Evolutionary conservation across 1,140 invertebrate species (phyloP), one percentile per base, ranked within the genome.

Genomic region (Pseudachorutes palmiensis): DNA sequence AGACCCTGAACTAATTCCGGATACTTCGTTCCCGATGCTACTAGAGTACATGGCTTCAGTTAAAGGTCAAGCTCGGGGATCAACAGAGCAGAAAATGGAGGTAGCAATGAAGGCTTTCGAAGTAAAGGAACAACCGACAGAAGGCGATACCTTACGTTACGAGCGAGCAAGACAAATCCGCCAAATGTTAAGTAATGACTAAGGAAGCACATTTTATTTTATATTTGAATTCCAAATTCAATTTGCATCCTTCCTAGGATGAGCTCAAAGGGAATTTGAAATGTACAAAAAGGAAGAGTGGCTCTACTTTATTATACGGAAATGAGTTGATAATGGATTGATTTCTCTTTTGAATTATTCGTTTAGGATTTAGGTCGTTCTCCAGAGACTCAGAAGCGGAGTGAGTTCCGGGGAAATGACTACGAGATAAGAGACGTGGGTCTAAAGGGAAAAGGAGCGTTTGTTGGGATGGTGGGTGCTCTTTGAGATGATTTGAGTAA

Each of bases 31-130:
- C 82, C 78, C 82, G 24, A 78, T 80, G 5, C 79, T 86, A n/a
- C 71, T 89, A 26, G 85, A 88, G 74, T 90, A 89, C 75, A 85
- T 88, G 75, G 81, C 83, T 76, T 82, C 82, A 2, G 82, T 83
- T 1, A 82, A 85, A 76, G 88, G 88, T 1, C 81, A 82, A 65
- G 84, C 85, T 0, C 81, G 84, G 63, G 79, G 84, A 62, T 78
- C 80, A 66, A 74, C 88, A 2, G 74, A 83, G 31, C 80, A 83
- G 62, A 82, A 87, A 74, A 86, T 84, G 1, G 80, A 86, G 70
- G 83, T 83, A 69, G 77, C 85, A 48, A 84, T 88, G 45, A 83
- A 84, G 69, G 77, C 83, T 73, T 77, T 82, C 73, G 86, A 88
- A 75, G 80, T 82, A 36, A 79, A 81, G 74, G 64, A 45, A 0